These are phyloP conservation scores for Cosmopolites sordidus DNA, from an alignment of 2,888 invertebrate species.

Conservation along the genomic window DNA sequence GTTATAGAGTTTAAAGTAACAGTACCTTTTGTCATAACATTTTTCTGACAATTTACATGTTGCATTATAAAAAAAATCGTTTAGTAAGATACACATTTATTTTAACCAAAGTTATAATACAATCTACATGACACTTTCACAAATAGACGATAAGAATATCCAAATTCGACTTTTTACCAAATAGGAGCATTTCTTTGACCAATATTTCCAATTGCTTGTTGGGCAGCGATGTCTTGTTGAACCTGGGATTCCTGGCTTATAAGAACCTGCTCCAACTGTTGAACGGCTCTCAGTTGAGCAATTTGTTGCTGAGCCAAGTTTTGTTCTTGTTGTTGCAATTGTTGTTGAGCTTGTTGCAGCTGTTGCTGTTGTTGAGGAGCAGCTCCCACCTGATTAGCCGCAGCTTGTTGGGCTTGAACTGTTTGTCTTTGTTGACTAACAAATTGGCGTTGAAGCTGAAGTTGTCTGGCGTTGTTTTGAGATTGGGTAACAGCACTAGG, in stretches of 20 bases:
- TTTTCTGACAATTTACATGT: no score
- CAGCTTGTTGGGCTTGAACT: conserved; percentile 9
- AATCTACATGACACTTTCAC: no score
- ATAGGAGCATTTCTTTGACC: not conserved
- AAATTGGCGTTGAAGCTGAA: conserved; percentile 10
- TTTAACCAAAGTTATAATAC: no score
- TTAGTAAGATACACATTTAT: no score
- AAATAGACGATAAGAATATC: no score
- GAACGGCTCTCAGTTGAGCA: conserved; percentile 4
- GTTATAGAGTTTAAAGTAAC: no score
- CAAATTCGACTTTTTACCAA: no score
- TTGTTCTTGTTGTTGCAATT: conserved; percentile 11
- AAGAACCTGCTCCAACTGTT: conserved; percentile 7
- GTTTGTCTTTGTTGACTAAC: conserved; percentile 9
- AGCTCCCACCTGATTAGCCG: not conserved
- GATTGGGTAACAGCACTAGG: conserved; percentile 8
- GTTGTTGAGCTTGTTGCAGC: conserved; percentile 1
- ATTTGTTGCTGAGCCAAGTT: conserved; percentile 9
- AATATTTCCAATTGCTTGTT: not conserved
- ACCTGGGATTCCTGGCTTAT: conserved; percentile 2
- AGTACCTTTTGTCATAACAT: no score
- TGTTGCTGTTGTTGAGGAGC: not conserved
- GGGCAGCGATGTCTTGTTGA: not conserved
- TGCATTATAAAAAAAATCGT: no score
- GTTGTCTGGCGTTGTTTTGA: conserved; percentile 10